Base-by-base conservation (phyloP, 2,888 invertebrate species). In the Acronicta psi region DNA sequence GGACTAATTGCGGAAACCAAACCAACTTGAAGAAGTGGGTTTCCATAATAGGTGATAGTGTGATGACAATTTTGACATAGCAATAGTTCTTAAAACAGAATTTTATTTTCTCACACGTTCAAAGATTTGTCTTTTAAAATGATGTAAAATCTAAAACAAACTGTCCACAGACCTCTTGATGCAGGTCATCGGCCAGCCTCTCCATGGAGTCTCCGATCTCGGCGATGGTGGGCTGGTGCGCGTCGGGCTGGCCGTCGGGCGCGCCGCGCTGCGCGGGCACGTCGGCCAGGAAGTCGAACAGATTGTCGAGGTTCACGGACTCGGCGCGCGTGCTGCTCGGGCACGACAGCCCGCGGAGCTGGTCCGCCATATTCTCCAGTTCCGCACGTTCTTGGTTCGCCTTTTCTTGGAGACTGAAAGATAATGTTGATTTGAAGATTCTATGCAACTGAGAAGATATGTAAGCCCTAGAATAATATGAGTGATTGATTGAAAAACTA, bases 281-380 rank as follows among this genome's bases (percentile, higher is more conserved):
- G 77, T 98, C 98, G 0, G 97, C 97, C 18, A 98, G 94, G 91
- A 98, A 98, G 58, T 98, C 98, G 91, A 98, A 98, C 77, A 98
- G 92, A 88, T 98, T 98, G 88, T 98, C 98, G 79, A 98, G 91
- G 85, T 98, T 98, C 0, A 98, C 97, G 0, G 97, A 96, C 80
- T 97, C 97, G 9, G 96, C 89, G n/a, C 95, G 86, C 10, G 89
- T 86, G 60, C 84, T 83, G 58, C 87, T 80, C 17, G 86, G 83
- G 50, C 86, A 88, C 18, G 86, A 86, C 0, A 92, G 77, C 0
- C 89, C 92, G 0, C 93, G 91, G 8, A 94, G 85, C 47, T 92
- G 92, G 63, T 86, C 93, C 5, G 93, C 93, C 92, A 94, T 93
- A 49, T 82, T 92, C 40, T 92, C 90, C 13, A 95, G 84, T 73